These are phyloP conservation scores for Dexiosoma caninum DNA, from an alignment of 2,888 invertebrate genomes.

Conservation along the genomic window DNA sequence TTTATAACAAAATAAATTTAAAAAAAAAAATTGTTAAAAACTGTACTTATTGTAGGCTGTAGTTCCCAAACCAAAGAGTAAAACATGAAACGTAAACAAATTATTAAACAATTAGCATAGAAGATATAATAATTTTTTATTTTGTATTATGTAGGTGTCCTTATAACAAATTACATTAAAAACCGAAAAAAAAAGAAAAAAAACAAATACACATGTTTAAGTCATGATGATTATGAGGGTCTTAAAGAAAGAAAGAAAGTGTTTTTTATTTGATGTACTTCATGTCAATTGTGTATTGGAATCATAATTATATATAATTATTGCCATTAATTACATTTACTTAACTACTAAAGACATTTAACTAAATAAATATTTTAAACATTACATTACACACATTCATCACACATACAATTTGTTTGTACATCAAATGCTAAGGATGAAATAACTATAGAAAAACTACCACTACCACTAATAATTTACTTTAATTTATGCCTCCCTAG, in stretches of 20 bases:
- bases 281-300: conserved; percentile 63
- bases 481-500: conserved; percentile 30
- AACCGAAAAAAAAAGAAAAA: too few species aligned
- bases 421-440: neutral
- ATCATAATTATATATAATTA: conserved; percentile 53
- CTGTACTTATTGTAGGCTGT: conserved; percentile 61
- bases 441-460: neutral
- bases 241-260: neutral
- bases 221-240: conserved; percentile 11
- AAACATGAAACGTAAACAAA: conserved; percentile 34
- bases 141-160: conserved; percentile 58
- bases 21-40: conserved; percentile 38
- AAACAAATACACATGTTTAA: neutral
- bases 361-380: conserved; percentile 25
- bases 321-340: conserved; percentile 40
- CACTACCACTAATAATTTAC: conserved; percentile 33
- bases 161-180: conserved; percentile 48
- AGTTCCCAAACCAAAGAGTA: conserved; percentile 63
- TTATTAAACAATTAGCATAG: conserved; percentile 55
- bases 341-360: conserved; percentile 42
- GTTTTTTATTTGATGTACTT: conserved; percentile 31
- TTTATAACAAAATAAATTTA: neutral
- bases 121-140: conserved; percentile 8
- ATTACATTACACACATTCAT: conserved; percentile 57
- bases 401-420: conserved; percentile 21